Conservation (phyloP, 2,888 invertebrate species). For the Nomada flava region DNA sequence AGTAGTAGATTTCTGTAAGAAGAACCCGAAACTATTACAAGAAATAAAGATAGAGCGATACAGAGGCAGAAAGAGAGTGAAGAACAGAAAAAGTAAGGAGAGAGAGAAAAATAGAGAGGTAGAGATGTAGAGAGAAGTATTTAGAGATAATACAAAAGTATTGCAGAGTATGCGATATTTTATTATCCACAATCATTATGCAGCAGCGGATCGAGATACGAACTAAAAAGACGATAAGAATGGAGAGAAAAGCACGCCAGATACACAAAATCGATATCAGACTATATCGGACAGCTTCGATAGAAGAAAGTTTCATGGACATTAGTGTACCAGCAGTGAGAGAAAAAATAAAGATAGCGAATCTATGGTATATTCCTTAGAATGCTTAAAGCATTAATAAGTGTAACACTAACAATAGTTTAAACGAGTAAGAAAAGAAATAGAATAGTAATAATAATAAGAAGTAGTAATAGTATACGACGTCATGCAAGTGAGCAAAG, state of each 20-base stretch:
- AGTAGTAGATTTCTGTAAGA: constrained; percentile 1
- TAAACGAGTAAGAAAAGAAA: constrained; percentile 14
- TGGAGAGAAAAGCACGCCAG: constrained; percentile 60
- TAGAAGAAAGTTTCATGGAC: constrained; percentile 40
- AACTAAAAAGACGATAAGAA: constrained; percentile 44
- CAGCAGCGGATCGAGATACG: constrained; percentile 59
- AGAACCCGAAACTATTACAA: constrained; percentile 21
- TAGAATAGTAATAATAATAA: constrained; percentile 23
- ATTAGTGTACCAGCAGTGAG: constrained; percentile 34
- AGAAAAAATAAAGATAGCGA: constrained; percentile 28
- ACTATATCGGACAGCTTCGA: constrained; percentile 57
- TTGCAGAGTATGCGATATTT: constrained; percentile 45
- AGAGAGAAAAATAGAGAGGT: constrained; percentile 1
- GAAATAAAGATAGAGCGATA: constrained; percentile 16
- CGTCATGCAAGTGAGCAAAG: constrained; percentile 62
- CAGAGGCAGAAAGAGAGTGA: neutral
- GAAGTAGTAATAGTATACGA: constrained; percentile 42
- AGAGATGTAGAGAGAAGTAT: constrained; percentile 14
- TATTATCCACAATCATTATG: constrained; percentile 58
- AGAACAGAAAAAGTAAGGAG: too few relatives aligned
- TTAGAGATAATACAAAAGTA: constrained; percentile 40
- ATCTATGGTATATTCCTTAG: constrained; percentile 19
- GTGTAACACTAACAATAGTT: constrained; percentile 27
- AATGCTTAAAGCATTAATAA: constrained; percentile 40
- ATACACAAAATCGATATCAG: constrained; percentile 62